A percentile compares a stretch with the other conserved stretches of the same genome.
phyloP scores from a whole-genome alignment of 2,888 invertebrate genomes.

The Eupithecia insigniata region DNA sequence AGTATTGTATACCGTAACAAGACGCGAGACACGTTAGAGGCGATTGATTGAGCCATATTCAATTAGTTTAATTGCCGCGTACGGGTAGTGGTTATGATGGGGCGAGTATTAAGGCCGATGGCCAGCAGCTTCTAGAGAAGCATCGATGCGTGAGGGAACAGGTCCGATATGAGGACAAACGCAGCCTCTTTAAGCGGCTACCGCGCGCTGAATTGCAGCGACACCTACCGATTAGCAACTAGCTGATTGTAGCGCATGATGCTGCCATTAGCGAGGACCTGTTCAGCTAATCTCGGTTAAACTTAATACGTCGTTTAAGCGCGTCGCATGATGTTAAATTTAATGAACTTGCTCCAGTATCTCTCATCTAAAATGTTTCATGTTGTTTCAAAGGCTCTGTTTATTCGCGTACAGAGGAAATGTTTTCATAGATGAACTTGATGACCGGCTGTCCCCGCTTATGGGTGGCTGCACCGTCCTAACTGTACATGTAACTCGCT shows the following conservation, averaged over 20 bases:
- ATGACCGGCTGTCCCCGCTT: constrained; percentile 29
- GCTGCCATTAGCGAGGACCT: constrained; percentile 53
- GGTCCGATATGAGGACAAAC: constrained; percentile 51
- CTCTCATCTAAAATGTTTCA: constrained; percentile 19
- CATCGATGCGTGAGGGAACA: constrained; percentile 58
- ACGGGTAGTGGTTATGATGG: constrained; percentile 52
- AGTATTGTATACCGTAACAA: constrained; percentile 39
- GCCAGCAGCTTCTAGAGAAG: constrained; percentile 43
- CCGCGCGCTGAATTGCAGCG: constrained; percentile 50
- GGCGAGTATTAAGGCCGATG: constrained; percentile 43
- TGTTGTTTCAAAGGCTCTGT: constrained; percentile 14
- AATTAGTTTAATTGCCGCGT: constrained; percentile 54
- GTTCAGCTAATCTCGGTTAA: constrained; percentile 42
- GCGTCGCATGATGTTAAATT: constrained; percentile 28
- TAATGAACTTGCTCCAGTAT: constrained; percentile 27
- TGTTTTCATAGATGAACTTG: constrained; percentile 33
- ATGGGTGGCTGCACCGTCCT: constrained; percentile 34
- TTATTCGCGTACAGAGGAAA: constrained; percentile 28
- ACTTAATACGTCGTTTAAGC: constrained; percentile 39
- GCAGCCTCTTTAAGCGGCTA: constrained; percentile 39
- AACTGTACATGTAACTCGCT: constrained; percentile 38
- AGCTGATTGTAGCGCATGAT: constrained; percentile 55
- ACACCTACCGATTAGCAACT: constrained; percentile 56
- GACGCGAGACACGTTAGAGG: constrained; percentile 46
- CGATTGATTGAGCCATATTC: constrained; percentile 51